Base-by-base conservation (phyloP, 2,113 vertebrate species). In the Ctenodactylus gundi region DNA sequence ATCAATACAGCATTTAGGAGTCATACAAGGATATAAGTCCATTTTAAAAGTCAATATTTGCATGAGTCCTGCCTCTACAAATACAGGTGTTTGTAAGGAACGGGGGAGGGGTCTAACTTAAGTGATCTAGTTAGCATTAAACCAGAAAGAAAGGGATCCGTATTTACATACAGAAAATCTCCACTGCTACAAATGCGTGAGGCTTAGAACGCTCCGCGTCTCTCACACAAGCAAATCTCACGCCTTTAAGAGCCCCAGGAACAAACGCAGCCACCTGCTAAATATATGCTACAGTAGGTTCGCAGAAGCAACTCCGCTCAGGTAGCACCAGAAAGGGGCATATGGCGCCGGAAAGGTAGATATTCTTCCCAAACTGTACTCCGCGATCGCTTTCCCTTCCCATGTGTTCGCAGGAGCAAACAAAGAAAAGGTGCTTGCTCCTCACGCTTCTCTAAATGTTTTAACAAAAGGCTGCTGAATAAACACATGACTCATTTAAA, bases 381-480 rank as follows among this genome's bases (percentile, higher is more conserved):
- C 85, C 93, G 67, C 53, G 36, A 85, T 57, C 67, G 85, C 95
- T 96, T 96, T 88, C 80, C 94, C 49, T 90, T 90, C 94, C 92
- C 72, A 1, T n/a, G 25, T 27, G 2, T 36, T 93, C 85, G 31
- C 14, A 73, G 90, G 84, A 88, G 94, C 4, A 97, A 97, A 97
- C 57, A 97, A 95, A 92, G 76, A 4, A 25, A 93, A 97, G 94
- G 85, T 93, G 85, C 68, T 88, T 53, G 76, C 93, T 97, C 94
- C 91, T 96, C 51, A 83, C 91, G 89, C 89, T 97, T 97, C 95
- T 93, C 91, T 93, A 95, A 88, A 96, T 95, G 95, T 96, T 98
- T 98, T 97, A 97, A 98, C 98, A 98, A 97, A 98, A 98, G 97
- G 95, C 96, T 97, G 96, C 95, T 97, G 96, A 98, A 98, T 94